Evolutionary conservation across 2,888 invertebrate species (phyloP), one percentile per base, ranked within the genome.

Genomic region (Eupeodes latifasciatus): DNA sequence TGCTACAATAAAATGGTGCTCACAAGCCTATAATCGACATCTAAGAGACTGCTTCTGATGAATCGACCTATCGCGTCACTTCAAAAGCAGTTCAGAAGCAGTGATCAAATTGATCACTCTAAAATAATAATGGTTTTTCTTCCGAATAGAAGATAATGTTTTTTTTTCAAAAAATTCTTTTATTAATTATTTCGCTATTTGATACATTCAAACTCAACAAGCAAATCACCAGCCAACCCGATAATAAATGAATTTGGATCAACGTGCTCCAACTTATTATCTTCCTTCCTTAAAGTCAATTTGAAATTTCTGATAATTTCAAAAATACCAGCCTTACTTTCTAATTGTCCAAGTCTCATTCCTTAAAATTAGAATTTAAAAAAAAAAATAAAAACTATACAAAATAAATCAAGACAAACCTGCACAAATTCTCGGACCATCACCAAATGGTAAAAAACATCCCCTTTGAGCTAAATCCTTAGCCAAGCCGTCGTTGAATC

Each of bases 351-450:
- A 83, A 92, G 55, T 16, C 90, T 90, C 86, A 90, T 90, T 11
- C 92, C 92, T 92, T 6, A 14, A 36, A 47, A 5, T 0, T 14
- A 27, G 27, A 27, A 27, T 27, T 27, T n/a, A n/a, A 27, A 27
- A 27, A 27, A 1, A 27, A 27, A 27, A 27, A 27, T 27, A 27
- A 27, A 27, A 27, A 27, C 27, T 27, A 9, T 51, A 9, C 0
- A 62, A 7, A n/a, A 12, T 4, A 27, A 3, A 27, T 3, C 27
- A 27, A 27, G 5, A 16, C 9, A 27, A 27, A 92, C 93, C 93
- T 81, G 91, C 90, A 88, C 93, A 93, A 5, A 91, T 91, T 11
- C 93, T 89, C 0, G 92, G 93, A 2, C 93, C 93, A 90, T 93
- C 91, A 9, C 93, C 92, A 36, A 93, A 93, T 0, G 93, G 92